Conservation (phyloP, 92 coral and sea anemone species). For the Parazoanthus swiftii region DNA sequence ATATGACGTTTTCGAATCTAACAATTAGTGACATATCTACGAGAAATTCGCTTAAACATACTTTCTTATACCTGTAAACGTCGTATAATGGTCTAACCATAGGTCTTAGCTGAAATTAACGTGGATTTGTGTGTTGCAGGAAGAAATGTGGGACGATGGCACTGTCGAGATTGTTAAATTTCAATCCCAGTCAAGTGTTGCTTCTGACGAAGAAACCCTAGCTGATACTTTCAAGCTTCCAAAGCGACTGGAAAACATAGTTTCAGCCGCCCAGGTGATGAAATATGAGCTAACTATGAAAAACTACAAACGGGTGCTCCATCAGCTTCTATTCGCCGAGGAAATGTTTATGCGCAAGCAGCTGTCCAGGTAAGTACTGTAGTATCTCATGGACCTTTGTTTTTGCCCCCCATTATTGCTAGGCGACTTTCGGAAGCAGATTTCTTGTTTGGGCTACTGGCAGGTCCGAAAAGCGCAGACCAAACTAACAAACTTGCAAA, state of each 20-base stretch:
- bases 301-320: constrained; percentile 67
- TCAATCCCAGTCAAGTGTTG: not conserved
- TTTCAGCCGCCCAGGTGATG: constrained; percentile 48
- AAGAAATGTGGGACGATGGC: constrained; percentile 44
- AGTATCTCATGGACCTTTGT: not conserved
- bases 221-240: constrained; percentile 53
- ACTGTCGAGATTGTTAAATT: constrained; percentile 23
- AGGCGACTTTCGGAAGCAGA: no score
- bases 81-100: not conserved
- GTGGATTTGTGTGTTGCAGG: not conserved
- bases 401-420: no score
- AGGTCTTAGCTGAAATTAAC: not conserved
- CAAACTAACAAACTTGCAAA: no score
- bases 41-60: no score
- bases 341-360: constrained; percentile 61
- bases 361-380: constrained; percentile 56
- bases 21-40: no score
- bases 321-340: constrained; percentile 66
- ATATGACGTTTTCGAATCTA: no score
- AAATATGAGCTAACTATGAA: constrained; percentile 31
- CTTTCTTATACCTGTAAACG: not conserved
- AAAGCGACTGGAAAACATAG: constrained; percentile 44
- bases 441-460: no score
- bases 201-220: constrained; percentile 29
- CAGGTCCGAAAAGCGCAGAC: no score